These are phyloP conservation scores for Polypterus bichir DNA, from an alignment of 2,113 vertebrate genomes.

Conservation along the genomic window DNA sequence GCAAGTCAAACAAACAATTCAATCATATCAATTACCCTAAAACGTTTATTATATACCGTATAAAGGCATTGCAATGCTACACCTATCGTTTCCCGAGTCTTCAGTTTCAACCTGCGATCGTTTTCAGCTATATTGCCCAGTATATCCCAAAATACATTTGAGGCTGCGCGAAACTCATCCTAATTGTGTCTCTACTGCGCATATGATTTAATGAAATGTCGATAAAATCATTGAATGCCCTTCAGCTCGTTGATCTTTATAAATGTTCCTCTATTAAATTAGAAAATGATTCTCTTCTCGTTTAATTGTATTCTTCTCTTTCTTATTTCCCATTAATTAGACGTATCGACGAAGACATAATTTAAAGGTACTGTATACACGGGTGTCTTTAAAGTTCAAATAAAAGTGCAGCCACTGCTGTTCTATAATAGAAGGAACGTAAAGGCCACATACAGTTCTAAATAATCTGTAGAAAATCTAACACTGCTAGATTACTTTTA, in stretches of 20 bases:
- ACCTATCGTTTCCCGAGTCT: too few relatives aligned
- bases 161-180: neutral
- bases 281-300: constrained; percentile 72
- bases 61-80: too few relatives aligned
- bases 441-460: too few relatives aligned
- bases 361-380: constrained; percentile 44
- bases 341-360: constrained; percentile 66
- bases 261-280: constrained; percentile 70
- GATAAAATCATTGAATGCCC: constrained; percentile 56
- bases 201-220: constrained; percentile 51
- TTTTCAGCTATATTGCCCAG: too few relatives aligned
- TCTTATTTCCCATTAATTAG: constrained; percentile 73
- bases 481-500: too few relatives aligned
- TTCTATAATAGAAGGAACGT: too few relatives aligned
- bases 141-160: neutral
- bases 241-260: constrained; percentile 67
- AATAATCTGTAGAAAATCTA: too few relatives aligned
- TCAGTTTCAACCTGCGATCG: too few relatives aligned
- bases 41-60: too few relatives aligned
- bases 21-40: too few relatives aligned
- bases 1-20: too few relatives aligned
- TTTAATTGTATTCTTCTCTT: constrained; percentile 71
- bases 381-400: constrained; percentile 60
- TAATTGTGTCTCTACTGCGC: constrained; percentile 5
- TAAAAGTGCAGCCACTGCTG: constrained; percentile 29